Conservation (phyloP, 2,888 invertebrate species). For the Cabera pusaria region DNA sequence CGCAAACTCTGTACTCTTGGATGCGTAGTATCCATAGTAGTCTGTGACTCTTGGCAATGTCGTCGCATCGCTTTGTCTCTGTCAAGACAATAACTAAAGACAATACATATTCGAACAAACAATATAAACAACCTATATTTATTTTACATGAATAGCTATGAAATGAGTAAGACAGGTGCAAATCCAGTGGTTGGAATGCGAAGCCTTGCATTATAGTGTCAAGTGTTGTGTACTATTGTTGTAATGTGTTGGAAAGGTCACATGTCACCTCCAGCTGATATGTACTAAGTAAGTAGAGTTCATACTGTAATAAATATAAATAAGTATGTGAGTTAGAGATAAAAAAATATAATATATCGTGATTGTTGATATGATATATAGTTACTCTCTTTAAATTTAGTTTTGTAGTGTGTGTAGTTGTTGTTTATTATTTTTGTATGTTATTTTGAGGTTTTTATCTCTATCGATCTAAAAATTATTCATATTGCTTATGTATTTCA, state of each 20-base stretch:
- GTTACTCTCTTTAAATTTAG: too few relatives aligned
- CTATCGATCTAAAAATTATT: too few relatives aligned
- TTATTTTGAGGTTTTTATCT: too few relatives aligned
- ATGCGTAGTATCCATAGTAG: too few relatives aligned
- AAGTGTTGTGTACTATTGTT: constrained; percentile 24
- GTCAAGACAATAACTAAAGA: constrained; percentile 6
- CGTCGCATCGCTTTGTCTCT: constrained; percentile 6
- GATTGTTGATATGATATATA: too few relatives aligned
- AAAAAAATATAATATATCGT: too few relatives aligned
- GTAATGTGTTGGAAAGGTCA: constrained; percentile 24
- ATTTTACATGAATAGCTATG: not conserved
- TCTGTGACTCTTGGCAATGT: not conserved
- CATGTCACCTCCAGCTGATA: constrained; percentile 16
- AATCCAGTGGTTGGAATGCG: constrained; percentile 15
- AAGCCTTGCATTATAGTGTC: constrained; percentile 30
- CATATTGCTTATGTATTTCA: too few relatives aligned
- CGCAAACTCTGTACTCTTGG: too few relatives aligned
- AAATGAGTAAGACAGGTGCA: constrained; percentile 18
- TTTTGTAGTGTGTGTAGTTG: too few relatives aligned
- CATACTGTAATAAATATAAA: too few relatives aligned
- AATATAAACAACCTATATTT: not conserved
- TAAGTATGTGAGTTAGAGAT: too few relatives aligned
- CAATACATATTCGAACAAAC: constrained; percentile 3
- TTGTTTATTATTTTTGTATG: too few relatives aligned
- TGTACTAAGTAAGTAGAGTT: constrained; percentile 1